phyloP scores from a whole-genome alignment of 2,888 invertebrate genomes.

The Sclerodermus sp. region DNA sequence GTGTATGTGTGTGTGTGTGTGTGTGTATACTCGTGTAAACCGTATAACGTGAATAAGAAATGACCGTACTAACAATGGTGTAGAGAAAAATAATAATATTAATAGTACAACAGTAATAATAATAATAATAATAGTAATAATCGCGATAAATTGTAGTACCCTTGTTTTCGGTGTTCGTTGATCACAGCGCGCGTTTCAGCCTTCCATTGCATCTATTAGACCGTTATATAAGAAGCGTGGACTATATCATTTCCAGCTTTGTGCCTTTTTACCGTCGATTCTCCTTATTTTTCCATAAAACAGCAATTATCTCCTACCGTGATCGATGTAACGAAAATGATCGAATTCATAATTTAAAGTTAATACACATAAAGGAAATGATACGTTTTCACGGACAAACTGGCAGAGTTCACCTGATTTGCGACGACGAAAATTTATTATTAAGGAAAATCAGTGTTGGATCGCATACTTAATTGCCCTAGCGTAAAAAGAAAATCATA shows the following conservation, averaged over 20 bases:
- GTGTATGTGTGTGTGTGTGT: too few relatives aligned
- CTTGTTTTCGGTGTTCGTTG: constrained; percentile 49
- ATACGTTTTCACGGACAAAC: too few relatives aligned
- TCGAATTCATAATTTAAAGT: too few relatives aligned
- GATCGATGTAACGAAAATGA: too few relatives aligned
- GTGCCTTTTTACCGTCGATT: not conserved
- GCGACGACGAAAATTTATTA: too few relatives aligned
- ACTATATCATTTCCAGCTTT: not conserved
- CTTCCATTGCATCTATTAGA: constrained; percentile 38
- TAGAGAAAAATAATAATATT: constrained; percentile 23
- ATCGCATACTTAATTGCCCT: too few relatives aligned
- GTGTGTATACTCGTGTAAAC: not conserved
- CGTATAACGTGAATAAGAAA: not conserved
- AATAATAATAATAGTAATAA: too few relatives aligned
- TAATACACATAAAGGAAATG: too few relatives aligned
- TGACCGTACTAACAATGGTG: not conserved
- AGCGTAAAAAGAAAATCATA: too few relatives aligned
- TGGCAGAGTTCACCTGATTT: too few relatives aligned
- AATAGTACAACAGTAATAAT: constrained; percentile 26
- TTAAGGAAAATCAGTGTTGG: too few relatives aligned
- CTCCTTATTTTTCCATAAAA: constrained; percentile 3
- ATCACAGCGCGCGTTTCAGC: constrained; percentile 52
- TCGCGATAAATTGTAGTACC: constrained; percentile 43
- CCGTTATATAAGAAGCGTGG: constrained; percentile 17
- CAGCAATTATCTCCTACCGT: too few relatives aligned